Conservation (phyloP, 2,113 vertebrate genomes). For the Dipodomys stephensi region DNA sequence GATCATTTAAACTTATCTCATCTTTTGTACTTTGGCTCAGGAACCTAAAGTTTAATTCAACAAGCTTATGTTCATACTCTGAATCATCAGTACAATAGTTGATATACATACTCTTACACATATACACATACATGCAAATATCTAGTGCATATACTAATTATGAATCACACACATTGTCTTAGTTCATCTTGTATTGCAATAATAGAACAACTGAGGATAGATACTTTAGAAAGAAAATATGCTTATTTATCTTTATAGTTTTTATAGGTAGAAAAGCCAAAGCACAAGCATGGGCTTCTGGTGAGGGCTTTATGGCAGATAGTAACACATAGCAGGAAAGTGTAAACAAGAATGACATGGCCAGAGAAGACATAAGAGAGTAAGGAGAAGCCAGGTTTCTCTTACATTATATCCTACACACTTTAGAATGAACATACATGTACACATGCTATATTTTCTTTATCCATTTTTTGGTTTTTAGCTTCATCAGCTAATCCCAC, state of each 20-base stretch:
- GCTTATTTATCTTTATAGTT: background rate
- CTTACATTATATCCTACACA: background rate
- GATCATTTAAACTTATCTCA: background rate
- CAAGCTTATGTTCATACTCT: background rate
- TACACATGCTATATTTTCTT: background rate
- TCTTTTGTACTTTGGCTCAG: background rate
- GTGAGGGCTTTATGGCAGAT: background rate
- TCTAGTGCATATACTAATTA: background rate
- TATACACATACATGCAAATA: background rate
- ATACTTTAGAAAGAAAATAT: background rate
- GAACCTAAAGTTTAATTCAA: constrained; percentile 26
- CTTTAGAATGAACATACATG: background rate
- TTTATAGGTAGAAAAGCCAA: background rate
- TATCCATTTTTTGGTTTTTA: too few species aligned
- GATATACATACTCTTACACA: background rate
- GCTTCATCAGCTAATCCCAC: too few species aligned
- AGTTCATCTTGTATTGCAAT: background rate
- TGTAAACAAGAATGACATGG: background rate
- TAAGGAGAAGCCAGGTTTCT: background rate
- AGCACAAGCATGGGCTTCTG: background rate
- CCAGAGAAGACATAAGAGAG: background rate
- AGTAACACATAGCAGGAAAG: background rate
- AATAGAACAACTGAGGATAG: background rate
- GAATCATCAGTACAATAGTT: background rate
- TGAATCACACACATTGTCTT: background rate